phyloP scores from a whole-genome alignment of 2,797 vertebrate species.

The Crypturellus tataupa region DNA sequence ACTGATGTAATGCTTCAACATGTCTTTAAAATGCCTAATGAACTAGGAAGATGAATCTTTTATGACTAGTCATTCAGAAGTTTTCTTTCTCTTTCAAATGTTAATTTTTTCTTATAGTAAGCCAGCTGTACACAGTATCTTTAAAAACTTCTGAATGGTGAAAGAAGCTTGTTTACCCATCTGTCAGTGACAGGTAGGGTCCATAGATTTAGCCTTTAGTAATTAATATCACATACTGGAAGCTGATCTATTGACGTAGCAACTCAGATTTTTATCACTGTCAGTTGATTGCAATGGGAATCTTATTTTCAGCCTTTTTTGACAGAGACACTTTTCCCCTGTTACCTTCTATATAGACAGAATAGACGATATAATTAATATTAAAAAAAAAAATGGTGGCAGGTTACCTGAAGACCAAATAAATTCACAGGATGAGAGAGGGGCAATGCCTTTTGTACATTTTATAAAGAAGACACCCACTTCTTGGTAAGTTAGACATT shows the following conservation, averaged over 20 bases:
- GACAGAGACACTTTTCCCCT: fast-evolving
- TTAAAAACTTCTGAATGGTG: not conserved
- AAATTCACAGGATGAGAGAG: not conserved
- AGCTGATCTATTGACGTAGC: not conserved
- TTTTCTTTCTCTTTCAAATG: not conserved
- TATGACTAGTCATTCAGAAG: conserved; percentile 18
- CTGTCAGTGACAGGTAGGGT: not conserved
- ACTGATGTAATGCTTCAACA: not conserved
- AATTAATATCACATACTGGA: not conserved
- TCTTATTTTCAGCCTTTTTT: not conserved
- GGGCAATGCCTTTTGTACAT: not conserved
- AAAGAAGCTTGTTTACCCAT: not conserved
- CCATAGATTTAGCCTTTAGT: not conserved
- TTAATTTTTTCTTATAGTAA: conserved; percentile 3
- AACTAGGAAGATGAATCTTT: conserved; percentile 22
- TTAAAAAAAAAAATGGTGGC: not conserved
- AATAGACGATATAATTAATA: not conserved
- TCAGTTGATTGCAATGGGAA: not conserved
- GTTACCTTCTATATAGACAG: not conserved
- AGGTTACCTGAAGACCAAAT: not conserved
- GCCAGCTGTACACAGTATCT: not conserved
- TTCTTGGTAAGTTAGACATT: not conserved
- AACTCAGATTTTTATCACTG: not conserved
- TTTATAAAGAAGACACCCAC: not conserved
- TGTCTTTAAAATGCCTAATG: not conserved